Percentiles rank a stretch among this genome's conserved stretches.
phyloP scores from a whole-genome alignment of 2,113 vertebrate genomes.

The Addax nasomaculatus region DNA sequence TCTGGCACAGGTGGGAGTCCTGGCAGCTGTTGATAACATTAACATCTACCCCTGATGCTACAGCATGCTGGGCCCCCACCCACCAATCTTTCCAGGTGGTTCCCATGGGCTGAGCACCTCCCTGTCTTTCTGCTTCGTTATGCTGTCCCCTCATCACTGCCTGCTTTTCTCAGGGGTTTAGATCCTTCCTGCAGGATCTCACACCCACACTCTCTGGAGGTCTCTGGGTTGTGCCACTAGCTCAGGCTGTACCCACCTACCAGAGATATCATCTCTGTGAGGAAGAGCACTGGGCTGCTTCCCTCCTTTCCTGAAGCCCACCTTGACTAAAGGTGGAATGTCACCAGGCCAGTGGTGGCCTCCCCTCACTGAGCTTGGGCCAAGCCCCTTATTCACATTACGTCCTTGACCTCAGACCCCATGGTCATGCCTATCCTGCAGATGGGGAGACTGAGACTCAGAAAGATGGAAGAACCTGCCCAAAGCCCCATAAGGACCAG shows the following conservation, averaged over 20 bases:
- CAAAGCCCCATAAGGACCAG: background rate
- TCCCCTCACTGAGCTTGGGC: background rate
- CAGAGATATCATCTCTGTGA: background rate
- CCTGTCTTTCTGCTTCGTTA: background rate
- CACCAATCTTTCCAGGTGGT: background rate
- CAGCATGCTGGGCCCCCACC: background rate
- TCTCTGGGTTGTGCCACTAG: background rate
- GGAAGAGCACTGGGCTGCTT: background rate
- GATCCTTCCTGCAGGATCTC: background rate
- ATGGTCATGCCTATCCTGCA: background rate
- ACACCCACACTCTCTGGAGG: background rate
- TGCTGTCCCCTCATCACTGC: background rate
- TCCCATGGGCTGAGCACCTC: too few species aligned
- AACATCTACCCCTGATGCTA: background rate
- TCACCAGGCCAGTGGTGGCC: background rate
- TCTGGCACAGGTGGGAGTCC: background rate
- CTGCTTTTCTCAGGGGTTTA: background rate
- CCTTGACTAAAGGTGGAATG: background rate
- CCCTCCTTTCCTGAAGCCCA: background rate
- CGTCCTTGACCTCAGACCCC: background rate
- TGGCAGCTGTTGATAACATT: accelerated
- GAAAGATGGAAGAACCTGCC: background rate
- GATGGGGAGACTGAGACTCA: background rate
- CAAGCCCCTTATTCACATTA: background rate
- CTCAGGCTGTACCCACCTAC: background rate